Evolutionary conservation across 1,140 invertebrate species (phyloP), one percentile per base, ranked within the genome.

Genomic region (Nasonia giraulti): DNA sequence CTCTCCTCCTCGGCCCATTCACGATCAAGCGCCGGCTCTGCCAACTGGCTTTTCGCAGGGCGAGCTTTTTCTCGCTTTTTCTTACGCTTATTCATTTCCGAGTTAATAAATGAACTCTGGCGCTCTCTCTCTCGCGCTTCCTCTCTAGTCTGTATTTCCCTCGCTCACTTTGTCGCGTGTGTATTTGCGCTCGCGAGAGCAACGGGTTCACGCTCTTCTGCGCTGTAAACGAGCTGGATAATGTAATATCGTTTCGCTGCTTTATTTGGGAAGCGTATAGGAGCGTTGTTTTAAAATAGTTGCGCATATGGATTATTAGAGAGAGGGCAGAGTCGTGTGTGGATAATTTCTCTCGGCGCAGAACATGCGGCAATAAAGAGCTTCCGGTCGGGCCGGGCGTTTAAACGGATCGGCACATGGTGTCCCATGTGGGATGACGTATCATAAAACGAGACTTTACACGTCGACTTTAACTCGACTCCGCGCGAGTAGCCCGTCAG

Each of bases 11-110:
- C 55, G 55, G 55, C 55, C 55, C 55, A n/a, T 20, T 62, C 55
- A 62, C 55, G 55, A 62, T 62, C 55, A 62, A 62, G 17, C 55
- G 17, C 55, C 12, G 14, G 4, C 50, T 55, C 50, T 62, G 55
- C 55, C 55, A n/a, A 62, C 55, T 62, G 55, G 17, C 55, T 62
- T 62, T 62, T n/a, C 20, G 17, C 55, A 62, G 55, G 55, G 55
- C 55, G 55, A 62, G 55, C 55, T 62, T 62, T 62, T 62, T 20
- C 55, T 62, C 55, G 55, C 20, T 62, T 71, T 71, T 71, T 71
- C 68, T 71, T 27, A 71, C 68, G 68, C 68, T 71, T 33, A 31
- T 71, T 71, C 68, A 31, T 71, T 62, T n/a, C 20, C 55, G 55
- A 62, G 55, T 62, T 20, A 62, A 62, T 62, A 62, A 62, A 62